These are phyloP conservation scores for Monopis laevigella DNA, from an alignment of 2,888 invertebrate genomes.

Conservation along the genomic window DNA sequence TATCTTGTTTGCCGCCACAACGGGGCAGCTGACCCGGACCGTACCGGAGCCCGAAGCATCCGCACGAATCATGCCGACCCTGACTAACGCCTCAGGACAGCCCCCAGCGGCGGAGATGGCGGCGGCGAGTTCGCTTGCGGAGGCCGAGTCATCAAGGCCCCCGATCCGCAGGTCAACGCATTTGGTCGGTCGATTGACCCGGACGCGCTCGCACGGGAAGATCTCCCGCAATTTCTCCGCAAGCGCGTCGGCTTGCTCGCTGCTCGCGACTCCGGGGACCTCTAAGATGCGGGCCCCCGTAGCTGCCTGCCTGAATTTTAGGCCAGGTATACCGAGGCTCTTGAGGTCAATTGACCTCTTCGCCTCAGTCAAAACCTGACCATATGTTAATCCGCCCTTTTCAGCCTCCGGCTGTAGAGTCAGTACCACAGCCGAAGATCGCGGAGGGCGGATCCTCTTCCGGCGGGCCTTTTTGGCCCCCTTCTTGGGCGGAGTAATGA, in stretches of 20 bases:
- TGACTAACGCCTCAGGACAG: not conserved
- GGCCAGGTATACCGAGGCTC: constrained; percentile 1
- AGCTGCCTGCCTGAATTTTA: constrained; percentile 1
- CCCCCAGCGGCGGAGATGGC: not conserved
- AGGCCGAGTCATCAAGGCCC: constrained; percentile 19
- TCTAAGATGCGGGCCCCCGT: constrained; percentile 16
- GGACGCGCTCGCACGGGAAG: no score
- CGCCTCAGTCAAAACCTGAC: no score
- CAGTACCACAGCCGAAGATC: not conserved
- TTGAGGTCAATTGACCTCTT: no score
- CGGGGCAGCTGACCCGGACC: not conserved
- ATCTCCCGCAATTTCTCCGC: constrained; percentile 13
- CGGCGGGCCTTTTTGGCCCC: no score
- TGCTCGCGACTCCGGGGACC: constrained; percentile 12
- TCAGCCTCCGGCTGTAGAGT: constrained; percentile 14
- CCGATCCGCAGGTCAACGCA: constrained; percentile 11
- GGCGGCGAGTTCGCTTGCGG: constrained; percentile 11
- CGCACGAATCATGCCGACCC: constrained; percentile 6
- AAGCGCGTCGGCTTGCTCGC: constrained; percentile 14
- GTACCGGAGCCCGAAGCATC: not conserved
- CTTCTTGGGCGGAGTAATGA: no score
- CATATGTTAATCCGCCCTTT: no score
- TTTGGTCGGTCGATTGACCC: not conserved
- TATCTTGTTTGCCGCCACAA: not conserved
- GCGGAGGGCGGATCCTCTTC: constrained; percentile 13